phyloP scores from a whole-genome alignment of 2,113 vertebrate species.

The Pelecanus crispus region DNA sequence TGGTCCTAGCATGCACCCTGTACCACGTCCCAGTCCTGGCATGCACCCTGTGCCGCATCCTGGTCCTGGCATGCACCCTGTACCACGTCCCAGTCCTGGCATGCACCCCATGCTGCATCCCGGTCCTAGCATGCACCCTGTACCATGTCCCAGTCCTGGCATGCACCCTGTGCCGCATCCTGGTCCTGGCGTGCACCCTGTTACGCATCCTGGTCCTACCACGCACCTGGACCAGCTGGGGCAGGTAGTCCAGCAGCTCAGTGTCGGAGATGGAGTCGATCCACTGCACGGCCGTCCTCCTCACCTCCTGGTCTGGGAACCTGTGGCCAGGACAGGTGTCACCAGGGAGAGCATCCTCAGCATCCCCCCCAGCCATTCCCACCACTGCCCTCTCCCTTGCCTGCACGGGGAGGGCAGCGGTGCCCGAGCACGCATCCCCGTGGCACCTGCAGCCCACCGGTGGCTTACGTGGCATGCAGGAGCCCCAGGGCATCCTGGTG shows the following conservation, averaged over 20 bases:
- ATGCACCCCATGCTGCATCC: fast-evolving
- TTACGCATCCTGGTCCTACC: not conserved
- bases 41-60: too few relatives aligned
- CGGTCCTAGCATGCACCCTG: fast-evolving
- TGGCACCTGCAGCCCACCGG: fast-evolving
- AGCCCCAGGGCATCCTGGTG: constrained; percentile 93
- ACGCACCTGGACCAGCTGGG: constrained; percentile 92
- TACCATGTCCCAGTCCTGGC: fast-evolving
- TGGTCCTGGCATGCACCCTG: not conserved
- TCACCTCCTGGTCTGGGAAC: constrained; percentile 94
- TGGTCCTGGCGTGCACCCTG: fast-evolving
- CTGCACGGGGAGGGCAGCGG: not conserved
- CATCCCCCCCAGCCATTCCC: not conserved
- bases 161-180: fast-evolving
- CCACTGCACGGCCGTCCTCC: constrained; percentile 92
- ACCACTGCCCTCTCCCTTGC: not conserved
- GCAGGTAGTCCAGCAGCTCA: constrained; percentile 92
- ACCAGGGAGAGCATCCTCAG: not conserved
- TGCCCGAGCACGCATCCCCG: fast-evolving
- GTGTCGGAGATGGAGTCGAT: constrained; percentile 91
- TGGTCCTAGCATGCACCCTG: not conserved
- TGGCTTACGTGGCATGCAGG: constrained; percentile 88
- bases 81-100: fast-evolving
- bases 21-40: fast-evolving
- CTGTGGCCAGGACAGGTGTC: constrained; percentile 31